Conservation (phyloP, 2,888 invertebrate genomes). For the Invenusta paracnida region DNA sequence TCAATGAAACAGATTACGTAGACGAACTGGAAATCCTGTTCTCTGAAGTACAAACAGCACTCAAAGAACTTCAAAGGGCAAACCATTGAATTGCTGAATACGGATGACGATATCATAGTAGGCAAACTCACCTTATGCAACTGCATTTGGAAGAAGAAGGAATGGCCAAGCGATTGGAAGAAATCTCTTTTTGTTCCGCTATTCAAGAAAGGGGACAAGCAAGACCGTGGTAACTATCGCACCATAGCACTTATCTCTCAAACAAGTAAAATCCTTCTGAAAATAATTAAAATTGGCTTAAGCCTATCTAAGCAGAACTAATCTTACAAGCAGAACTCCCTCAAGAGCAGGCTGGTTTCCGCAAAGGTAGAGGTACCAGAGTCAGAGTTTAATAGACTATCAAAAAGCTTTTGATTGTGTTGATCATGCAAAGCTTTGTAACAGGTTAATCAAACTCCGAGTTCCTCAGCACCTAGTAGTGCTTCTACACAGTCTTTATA, state of each 20-base stretch:
- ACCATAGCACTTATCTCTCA: constrained; percentile 6
- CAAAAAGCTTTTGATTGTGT: constrained; percentile 4
- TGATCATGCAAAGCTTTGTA: neutral
- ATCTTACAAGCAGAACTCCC: neutral
- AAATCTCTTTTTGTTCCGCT: neutral
- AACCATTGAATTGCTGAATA: neutral
- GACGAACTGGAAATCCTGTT: neutral
- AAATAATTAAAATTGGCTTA: neutral
- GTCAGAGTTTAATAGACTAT: neutral
- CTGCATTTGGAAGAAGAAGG: neutral
- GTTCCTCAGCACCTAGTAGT: neutral
- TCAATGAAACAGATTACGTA: neutral
- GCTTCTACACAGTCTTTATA: neutral
- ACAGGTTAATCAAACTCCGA: neutral
- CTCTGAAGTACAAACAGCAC: neutral
- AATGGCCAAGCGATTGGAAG: constrained; percentile 6
- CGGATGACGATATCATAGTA: neutral
- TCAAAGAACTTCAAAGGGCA: neutral
- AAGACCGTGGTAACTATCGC: constrained; percentile 2
- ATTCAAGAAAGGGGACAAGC: constrained; percentile 3
- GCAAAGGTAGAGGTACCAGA: neutral
- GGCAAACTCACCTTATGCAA: neutral
- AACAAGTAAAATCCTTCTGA: neutral
- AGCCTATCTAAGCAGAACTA: too few relatives aligned
- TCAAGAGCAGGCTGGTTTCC: neutral